A percentile compares a stretch with the other conserved stretches of the same genome.
Evolutionary conservation across 2,888 invertebrate species (phyloP).

Genomic region (Platycheirus albimanus): DNA sequence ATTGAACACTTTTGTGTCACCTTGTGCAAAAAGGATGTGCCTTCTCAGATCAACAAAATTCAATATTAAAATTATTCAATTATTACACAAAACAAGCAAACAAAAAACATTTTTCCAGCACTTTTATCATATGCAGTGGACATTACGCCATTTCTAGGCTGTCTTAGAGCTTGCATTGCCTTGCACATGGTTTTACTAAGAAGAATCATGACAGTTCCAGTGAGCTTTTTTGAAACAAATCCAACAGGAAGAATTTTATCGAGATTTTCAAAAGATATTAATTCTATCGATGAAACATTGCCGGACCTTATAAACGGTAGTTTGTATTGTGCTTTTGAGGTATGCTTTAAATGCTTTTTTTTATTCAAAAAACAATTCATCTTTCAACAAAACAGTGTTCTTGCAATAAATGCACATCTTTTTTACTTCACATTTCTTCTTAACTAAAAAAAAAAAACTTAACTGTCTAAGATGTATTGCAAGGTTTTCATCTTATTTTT

Average conservation of each 20-base stretch:
- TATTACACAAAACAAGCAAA: background rate
- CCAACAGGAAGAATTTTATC: conserved; percentile 86
- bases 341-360: too few species aligned
- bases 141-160: conserved; percentile 87
- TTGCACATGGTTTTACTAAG: conserved; percentile 83
- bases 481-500: too few species aligned
- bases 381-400: too few species aligned
- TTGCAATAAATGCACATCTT: too few species aligned
- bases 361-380: too few species aligned
- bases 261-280: conserved; percentile 84
- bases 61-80: background rate
- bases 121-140: conserved; percentile 87
- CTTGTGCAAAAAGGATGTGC: too few species aligned
- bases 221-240: conserved; percentile 86
- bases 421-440: too few species aligned
- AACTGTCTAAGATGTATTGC: too few species aligned
- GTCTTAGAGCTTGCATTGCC: conserved; percentile 77
- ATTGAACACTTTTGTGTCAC: too few species aligned
- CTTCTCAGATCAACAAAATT: background rate
- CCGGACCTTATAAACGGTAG: conserved; percentile 84
- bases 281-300: conserved; percentile 82
- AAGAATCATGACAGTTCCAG: conserved; percentile 83
- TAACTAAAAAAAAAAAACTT: too few species aligned
- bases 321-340: conserved; percentile 85
- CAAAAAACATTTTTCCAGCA: conserved; percentile 84